Base-by-base conservation (phyloP, 2,113 vertebrate genomes). In the Crypturellus undulatus region DNA sequence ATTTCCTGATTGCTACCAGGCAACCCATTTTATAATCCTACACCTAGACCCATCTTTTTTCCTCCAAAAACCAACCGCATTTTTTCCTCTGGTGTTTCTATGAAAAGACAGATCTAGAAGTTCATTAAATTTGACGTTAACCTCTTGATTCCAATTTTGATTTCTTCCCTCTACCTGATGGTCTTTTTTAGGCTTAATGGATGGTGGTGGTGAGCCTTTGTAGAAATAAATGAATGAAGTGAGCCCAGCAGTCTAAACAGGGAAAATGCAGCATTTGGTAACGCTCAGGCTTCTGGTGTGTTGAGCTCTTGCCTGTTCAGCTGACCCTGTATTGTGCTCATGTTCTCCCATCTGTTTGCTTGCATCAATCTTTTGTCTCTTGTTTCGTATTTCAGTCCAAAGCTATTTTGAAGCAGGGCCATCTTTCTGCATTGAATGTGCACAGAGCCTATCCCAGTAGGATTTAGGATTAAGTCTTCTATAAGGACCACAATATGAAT, bases 31-130 rank as follows among this genome's bases (percentile, higher is more conserved):
- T 45, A 45, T 21, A 69, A 56, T 2, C 5, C 9, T 6, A 9
- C 2, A 25, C 3, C 5, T 6, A 75, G 36, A n/a, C 2, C 1
- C 7, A n/a, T 32, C 17, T 77, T 34, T 40, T 6, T 11, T 8
- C 12, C 16, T 45, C 12, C 68, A 62, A 90, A n/a, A 83, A 59
- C 6, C 13, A 69, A 4, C 2, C 30, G 56, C 21, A 18, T 68
- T 83, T 71, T 26, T 81, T 52, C 51, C 16, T 9, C 22, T 28
- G 16, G 1, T 32, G 5, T 78, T 92, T 81, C 42, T 28, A 25
- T 9, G 15, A 24, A 59, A 86, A 84, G 18, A 11, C 9, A 49
- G 9, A 18, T 70, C 25, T 52, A 73, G 49, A 42, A 2, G 26
- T 67, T 90, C 58, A 3, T 68, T 1, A 21, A 54, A 75, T 78